Percentiles rank a stretch among this genome's conserved stretches.
Evolutionary conservation across 2,888 invertebrate genomes (phyloP).

Genomic region (Galerucella calmariensis): DNA sequence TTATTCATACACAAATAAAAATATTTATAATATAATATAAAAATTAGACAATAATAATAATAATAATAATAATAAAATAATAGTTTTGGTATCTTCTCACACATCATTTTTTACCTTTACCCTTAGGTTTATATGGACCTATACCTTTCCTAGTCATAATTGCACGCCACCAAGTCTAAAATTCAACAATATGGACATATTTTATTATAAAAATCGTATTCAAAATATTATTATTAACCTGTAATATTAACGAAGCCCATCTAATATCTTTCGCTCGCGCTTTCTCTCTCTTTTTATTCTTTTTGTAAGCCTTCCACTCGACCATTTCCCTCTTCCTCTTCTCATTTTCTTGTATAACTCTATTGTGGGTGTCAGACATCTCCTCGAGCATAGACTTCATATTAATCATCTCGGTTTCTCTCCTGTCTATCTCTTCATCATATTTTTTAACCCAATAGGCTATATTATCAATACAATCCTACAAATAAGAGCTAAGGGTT

Average conservation of each 20-base stretch:
- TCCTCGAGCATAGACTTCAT: constrained; percentile 51
- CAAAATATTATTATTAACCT: constrained; percentile 46
- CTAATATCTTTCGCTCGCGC: constrained; percentile 37
- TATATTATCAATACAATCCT: constrained; percentile 55
- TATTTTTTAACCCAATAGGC: constrained; percentile 57
- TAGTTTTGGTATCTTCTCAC: constrained; percentile 38
- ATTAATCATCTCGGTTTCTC: constrained; percentile 51
- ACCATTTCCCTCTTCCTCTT: constrained; percentile 50
- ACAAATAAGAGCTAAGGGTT: neutral
- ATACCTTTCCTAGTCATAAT: constrained; percentile 54
- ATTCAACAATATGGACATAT: constrained; percentile 2
- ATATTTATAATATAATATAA: neutral
- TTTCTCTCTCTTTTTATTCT: constrained; percentile 47
- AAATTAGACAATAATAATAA: neutral
- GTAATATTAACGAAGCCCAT: constrained; percentile 53
- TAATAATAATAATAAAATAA: neutral
- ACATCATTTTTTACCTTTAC: neutral
- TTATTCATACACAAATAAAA: neutral
- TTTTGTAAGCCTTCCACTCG: constrained; percentile 52
- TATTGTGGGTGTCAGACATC: constrained; percentile 46
- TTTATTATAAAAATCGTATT: constrained; percentile 4
- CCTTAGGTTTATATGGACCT: constrained; percentile 22
- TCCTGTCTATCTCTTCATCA: constrained; percentile 55
- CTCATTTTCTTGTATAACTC: constrained; percentile 47
- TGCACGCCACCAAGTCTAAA: constrained; percentile 58